Evolutionary conservation across 2,113 vertebrate genomes (phyloP).

Genomic region (Tringa solitaria): DNA sequence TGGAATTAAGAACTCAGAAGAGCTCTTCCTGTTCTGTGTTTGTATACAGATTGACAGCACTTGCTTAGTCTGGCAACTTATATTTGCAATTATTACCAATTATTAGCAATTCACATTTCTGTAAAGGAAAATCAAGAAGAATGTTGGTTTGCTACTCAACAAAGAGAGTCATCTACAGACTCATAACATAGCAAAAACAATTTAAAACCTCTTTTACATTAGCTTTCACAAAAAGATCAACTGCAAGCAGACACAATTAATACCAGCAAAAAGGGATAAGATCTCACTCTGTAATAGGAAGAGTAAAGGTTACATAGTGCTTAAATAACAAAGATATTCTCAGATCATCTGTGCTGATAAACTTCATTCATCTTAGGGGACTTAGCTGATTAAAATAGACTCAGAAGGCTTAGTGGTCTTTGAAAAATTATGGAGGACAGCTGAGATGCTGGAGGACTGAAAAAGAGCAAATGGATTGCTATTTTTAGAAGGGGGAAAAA

Average conservation of each 20-base stretch:
- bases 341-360: constrained; percentile 33
- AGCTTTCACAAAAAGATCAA: not conserved
- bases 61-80: not conserved
- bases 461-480: not conserved
- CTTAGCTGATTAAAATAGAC: constrained; percentile 9
- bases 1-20: not conserved
- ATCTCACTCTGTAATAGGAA: not conserved
- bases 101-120: not conserved
- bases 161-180: not conserved
- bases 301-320: not conserved
- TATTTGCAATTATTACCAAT: not conserved
- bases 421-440: constrained; percentile 23
- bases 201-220: not conserved
- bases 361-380: not conserved
- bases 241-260: not conserved
- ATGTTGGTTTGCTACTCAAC: not conserved
- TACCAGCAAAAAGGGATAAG: not conserved
- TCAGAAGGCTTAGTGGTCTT: constrained; percentile 3
- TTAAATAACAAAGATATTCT: constrained; percentile 13
- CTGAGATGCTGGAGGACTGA: not conserved
- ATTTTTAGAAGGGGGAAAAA: not conserved
- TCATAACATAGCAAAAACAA: not conserved
- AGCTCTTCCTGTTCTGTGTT: not conserved
- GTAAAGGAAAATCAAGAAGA: not conserved
- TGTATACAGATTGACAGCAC: not conserved